Evolutionary conservation across 2,888 invertebrate species (phyloP).

Genomic region (Drosophila niveifrons): DNA sequence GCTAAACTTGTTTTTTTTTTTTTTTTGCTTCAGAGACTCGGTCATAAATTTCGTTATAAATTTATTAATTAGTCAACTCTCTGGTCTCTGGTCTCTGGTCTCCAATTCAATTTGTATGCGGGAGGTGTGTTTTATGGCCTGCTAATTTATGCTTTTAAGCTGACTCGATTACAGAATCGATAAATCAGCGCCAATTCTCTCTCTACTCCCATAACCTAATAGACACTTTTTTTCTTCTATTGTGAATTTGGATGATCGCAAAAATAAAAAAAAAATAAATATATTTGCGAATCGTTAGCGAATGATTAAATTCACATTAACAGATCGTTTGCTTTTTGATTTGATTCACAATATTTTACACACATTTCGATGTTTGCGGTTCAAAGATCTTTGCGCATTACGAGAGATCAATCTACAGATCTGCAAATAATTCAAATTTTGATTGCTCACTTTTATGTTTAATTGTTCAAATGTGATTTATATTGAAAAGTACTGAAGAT

Average conservation of each 20-base stretch:
- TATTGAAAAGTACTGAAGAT: not conserved
- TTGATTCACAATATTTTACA: not conserved
- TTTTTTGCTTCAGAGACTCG: slow-evolving; percentile 4
- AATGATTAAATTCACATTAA: slow-evolving; percentile 8
- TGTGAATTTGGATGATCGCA: slow-evolving; percentile 6
- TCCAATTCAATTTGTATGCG: slow-evolving; percentile 20
- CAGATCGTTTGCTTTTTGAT: not conserved
- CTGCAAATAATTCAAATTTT: not conserved
- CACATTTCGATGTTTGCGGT: not conserved
- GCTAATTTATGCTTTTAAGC: slow-evolving; percentile 44
- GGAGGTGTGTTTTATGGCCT: slow-evolving; percentile 49
- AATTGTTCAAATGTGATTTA: not conserved
- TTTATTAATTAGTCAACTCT: slow-evolving; percentile 61
- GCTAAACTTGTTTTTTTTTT: slow-evolving; percentile 51
- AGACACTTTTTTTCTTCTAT: not conserved
- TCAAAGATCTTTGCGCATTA: slow-evolving; percentile 5
- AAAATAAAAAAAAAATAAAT: not conserved
- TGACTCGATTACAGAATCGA: slow-evolving; percentile 23
- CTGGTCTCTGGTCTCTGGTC: not conserved
- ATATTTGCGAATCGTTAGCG: slow-evolving; percentile 4
- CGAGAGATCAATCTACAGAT: not conserved
- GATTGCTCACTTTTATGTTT: not conserved
- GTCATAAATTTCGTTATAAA: slow-evolving; percentile 60
- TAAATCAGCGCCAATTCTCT: slow-evolving; percentile 37
- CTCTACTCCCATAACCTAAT: slow-evolving; percentile 6